Percentiles rank a stretch among this genome's conserved stretches.
Evolutionary conservation across 2,888 invertebrate species (phyloP).

Genomic region (Apamea epomidion): DNA sequence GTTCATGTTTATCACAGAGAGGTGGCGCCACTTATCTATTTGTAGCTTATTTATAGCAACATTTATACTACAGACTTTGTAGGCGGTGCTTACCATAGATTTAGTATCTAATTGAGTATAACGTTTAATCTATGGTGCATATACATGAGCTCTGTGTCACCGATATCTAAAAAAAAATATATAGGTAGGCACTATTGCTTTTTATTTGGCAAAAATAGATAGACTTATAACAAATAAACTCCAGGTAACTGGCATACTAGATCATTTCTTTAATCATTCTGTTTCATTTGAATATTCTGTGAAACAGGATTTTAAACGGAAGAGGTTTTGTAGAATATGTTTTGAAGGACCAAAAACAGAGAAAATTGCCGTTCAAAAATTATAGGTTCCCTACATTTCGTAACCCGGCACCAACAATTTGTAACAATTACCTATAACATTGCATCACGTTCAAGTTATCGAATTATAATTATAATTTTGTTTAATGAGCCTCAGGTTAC

Average conservation of each 20-base stretch:
- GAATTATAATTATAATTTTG: constrained; percentile 18
- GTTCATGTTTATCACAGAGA: constrained; percentile 7
- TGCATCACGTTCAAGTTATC: constrained; percentile 18
- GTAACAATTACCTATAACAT: constrained; percentile 26
- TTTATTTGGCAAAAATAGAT: background rate
- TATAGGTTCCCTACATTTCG: background rate
- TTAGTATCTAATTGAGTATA: background rate
- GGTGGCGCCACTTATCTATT: constrained; percentile 37
- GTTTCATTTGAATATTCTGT: background rate
- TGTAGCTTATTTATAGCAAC: too few species aligned
- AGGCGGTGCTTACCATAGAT: background rate
- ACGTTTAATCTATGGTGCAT: background rate
- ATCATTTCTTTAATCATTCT: background rate
- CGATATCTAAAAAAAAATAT: background rate
- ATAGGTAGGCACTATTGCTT: background rate
- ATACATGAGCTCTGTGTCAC: background rate
- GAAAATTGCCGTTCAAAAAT: background rate
- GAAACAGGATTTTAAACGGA: background rate
- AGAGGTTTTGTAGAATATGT: background rate
- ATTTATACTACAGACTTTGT: too few species aligned
- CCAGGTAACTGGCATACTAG: background rate
- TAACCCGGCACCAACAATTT: constrained; percentile 8
- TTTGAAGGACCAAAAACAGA: background rate
- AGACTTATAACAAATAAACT: background rate
- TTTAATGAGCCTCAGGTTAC: constrained; percentile 25